Base-by-base conservation (phyloP, 2,888 invertebrate species). In the Anaspis maculata region DNA sequence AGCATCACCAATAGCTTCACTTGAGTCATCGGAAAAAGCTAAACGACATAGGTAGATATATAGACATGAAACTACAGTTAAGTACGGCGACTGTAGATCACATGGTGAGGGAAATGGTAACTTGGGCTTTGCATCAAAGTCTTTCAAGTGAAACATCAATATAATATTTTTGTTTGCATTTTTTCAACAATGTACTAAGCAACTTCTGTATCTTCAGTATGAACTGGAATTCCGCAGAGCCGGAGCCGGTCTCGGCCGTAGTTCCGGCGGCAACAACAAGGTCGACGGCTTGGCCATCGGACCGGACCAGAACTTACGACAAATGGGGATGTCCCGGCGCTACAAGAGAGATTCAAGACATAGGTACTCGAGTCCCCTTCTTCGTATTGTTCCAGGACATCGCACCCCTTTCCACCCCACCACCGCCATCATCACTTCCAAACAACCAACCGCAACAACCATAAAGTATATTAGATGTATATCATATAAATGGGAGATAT, bases 291-390 rank as follows among this genome's bases (percentile, higher is more conserved):
- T n/a, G 48, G 85, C 83, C 53, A 81, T 84, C 53, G 83, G 87
- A 62, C 79, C 82, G 57, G 91, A 91, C 68, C 85, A 87, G 66
- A 86, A 83, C 73, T 90, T 90, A 83, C 91, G 91, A 91, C 91
- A 91, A 83, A 88, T 90, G 79, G 91, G 91, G 76, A 90, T 91
- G 90, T 90, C 88, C 86, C 87, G 90, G 76, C 83, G 89, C 83
- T 88, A 87, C 83, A 89, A 89, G 72, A 89, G 89, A 71, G 91
- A 91, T 74, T 87, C 89, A 70, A 83, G 90, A 68, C 81, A n/a
- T n/a, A n/a, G n/a, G 90, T 69, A 91, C 91, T 71, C 83, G 91
- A 73, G 91, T 91, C 74, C 91, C 90, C 72, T 91, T 91, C 79
- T 79, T 91, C n/a, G n/a, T n/a, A 75, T 82, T 90, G 77, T 91